Conservation (phyloP, 1,140 invertebrate species). For the Coelopa frigida region DNA sequence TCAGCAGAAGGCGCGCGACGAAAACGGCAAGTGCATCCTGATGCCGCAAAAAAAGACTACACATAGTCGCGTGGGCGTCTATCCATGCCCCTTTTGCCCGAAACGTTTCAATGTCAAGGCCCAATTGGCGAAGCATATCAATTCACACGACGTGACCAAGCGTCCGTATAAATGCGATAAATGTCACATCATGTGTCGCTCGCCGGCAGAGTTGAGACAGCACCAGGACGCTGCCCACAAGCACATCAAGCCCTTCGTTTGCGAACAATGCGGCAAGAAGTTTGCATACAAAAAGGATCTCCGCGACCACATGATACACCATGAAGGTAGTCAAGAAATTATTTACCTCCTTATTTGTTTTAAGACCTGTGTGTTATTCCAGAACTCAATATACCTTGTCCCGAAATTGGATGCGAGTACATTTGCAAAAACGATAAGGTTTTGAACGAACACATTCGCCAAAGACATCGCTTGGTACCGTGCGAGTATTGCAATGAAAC, state of each 20-base stretch:
- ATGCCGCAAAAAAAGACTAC: not conserved
- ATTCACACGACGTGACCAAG: conserved; percentile 4
- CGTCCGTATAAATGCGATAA: conserved; percentile 4
- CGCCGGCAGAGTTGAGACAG: not conserved
- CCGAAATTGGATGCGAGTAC: conserved; percentile 7
- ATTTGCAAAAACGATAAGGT: conserved; percentile 10
- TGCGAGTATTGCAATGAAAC: conserved; percentile 12
- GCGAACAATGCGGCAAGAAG: conserved; percentile 8
- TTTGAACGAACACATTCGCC: conserved; percentile 6
- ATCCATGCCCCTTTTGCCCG: conserved; percentile 9
- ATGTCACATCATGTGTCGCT: conserved; percentile 1
- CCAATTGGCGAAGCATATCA: conserved; percentile 10
- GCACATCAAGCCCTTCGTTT: conserved; percentile 3
- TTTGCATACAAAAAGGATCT: conserved; percentile 10
- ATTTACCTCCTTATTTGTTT: not conserved
- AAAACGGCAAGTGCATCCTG: conserved; percentile 12
- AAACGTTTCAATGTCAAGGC: conserved; percentile 8
- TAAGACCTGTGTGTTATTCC: not conserved
- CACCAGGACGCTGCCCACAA: conserved; percentile 6
- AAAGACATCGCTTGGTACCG: conserved; percentile 7
- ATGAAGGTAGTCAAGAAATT: conserved; percentile 3
- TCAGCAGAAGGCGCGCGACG: conserved; percentile 4
- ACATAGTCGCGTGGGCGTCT: not conserved
- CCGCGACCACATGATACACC: conserved; percentile 3
- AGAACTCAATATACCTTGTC: conserved; percentile 6